Conservation (phyloP, 2,797 vertebrate species). For the Sebastes diploproa region DNA sequence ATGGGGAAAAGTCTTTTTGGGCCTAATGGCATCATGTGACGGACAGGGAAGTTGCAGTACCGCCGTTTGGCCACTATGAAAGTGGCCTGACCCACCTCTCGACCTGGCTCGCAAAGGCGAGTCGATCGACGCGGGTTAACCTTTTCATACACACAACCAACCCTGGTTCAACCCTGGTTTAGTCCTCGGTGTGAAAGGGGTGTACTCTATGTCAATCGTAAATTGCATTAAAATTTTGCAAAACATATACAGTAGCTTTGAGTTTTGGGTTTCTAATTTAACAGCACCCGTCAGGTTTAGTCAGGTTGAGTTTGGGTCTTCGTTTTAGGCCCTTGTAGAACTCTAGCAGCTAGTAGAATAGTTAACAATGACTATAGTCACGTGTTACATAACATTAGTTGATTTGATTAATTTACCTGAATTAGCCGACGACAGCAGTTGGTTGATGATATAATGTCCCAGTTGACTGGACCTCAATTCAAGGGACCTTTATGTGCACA, state of each 20-base stretch:
- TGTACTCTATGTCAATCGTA: neutral
- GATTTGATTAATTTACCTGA: neutral
- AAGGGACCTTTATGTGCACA: neutral
- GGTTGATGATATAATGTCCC: neutral
- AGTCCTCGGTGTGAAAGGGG: too few relatives aligned
- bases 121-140: too few relatives aligned
- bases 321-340: neutral
- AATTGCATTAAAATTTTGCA: neutral
- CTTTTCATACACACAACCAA: too few relatives aligned
- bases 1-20: too few relatives aligned
- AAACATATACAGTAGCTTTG: neutral
- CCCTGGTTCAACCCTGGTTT: too few relatives aligned
- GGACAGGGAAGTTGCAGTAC: too few relatives aligned
- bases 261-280: neutral
- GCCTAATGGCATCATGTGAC: too few relatives aligned
- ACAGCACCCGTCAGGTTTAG: neutral
- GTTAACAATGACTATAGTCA: neutral
- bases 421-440: neutral
- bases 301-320: neutral
- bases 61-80: too few relatives aligned
- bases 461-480: neutral
- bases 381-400: neutral
- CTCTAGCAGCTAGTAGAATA: neutral
- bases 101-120: too few relatives aligned
- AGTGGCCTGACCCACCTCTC: too few relatives aligned